Evolutionary conservation across 2,797 vertebrate species (phyloP).

Genomic region (Amphiprion clarkii): DNA sequence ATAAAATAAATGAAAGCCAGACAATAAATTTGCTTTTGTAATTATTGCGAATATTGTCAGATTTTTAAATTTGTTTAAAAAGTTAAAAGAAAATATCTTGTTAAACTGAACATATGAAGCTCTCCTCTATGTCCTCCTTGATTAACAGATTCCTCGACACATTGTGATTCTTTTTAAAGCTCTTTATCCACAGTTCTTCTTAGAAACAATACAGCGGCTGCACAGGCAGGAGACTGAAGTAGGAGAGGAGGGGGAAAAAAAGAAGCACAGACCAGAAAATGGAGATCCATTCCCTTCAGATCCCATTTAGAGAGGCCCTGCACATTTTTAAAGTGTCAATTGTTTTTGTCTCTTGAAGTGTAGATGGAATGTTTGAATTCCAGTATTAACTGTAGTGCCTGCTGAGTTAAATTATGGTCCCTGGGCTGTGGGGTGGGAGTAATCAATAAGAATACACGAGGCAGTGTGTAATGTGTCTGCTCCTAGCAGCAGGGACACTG

Average conservation of each 20-base stretch:
- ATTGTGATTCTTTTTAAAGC: slow-evolving; percentile 44
- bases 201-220: slow-evolving; percentile 49
- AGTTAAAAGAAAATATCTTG: neutral
- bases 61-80: neutral
- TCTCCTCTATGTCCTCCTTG: slow-evolving; percentile 2
- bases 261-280: slow-evolving; percentile 69
- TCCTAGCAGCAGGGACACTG: slow-evolving; percentile 93
- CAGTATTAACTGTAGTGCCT: slow-evolving; percentile 89
- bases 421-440: slow-evolving; percentile 93
- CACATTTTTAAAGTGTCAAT: slow-evolving; percentile 88
- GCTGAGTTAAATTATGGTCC: slow-evolving; percentile 99
- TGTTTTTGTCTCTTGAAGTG: slow-evolving; percentile 89
- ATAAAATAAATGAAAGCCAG: slow-evolving; percentile 1
- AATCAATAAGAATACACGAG: slow-evolving; percentile 97
- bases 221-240: slow-evolving; percentile 48
- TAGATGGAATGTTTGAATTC: slow-evolving; percentile 88
- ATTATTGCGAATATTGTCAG: neutral
- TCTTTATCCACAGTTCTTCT: slow-evolving; percentile 47
- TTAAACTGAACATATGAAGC: slow-evolving; percentile 18
- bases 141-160: slow-evolving; percentile 32
- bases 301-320: slow-evolving; percentile 85
- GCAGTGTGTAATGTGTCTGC: slow-evolving; percentile 94
- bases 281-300: slow-evolving; percentile 80
- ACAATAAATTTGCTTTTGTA: neutral
- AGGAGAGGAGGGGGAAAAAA: slow-evolving; percentile 14